phyloP scores from a whole-genome alignment of 2,888 invertebrate genomes.

The Chrysina gloriosa region DNA sequence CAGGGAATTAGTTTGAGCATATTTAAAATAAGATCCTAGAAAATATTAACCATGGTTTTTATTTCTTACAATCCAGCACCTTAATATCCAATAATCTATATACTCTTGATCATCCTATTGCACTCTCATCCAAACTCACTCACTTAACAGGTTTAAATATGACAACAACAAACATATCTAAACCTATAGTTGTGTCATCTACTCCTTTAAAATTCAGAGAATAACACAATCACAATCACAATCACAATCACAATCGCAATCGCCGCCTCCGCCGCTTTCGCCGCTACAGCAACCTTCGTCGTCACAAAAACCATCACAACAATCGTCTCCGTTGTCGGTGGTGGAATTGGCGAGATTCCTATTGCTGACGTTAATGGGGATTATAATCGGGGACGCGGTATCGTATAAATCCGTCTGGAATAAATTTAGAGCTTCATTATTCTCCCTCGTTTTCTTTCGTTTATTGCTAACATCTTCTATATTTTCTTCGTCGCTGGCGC shows the following conservation, averaged over 20 bases:
- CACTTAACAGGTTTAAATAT: too few species aligned
- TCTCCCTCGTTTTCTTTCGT: neutral
- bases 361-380: neutral
- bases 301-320: neutral
- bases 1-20: too few species aligned
- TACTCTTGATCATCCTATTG: too few species aligned
- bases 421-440: neutral
- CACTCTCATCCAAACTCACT: too few species aligned
- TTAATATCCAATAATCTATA: too few species aligned
- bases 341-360: neutral
- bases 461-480: too few species aligned
- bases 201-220: neutral
- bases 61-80: too few species aligned
- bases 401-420: too few species aligned
- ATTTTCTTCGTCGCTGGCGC: too few species aligned
- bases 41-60: too few species aligned
- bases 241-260: slow-evolving; percentile 1
- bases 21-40: too few species aligned
- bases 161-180: neutral
- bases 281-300: neutral
- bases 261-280: neutral
- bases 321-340: neutral
- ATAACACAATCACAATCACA: slow-evolving; percentile 5
- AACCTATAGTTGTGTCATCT: neutral
- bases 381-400: too few species aligned